Evolutionary conservation across 37 sponge, comb jelly and placozoan species (phyloP).

Genomic region (Axinella damicornis): DNA sequence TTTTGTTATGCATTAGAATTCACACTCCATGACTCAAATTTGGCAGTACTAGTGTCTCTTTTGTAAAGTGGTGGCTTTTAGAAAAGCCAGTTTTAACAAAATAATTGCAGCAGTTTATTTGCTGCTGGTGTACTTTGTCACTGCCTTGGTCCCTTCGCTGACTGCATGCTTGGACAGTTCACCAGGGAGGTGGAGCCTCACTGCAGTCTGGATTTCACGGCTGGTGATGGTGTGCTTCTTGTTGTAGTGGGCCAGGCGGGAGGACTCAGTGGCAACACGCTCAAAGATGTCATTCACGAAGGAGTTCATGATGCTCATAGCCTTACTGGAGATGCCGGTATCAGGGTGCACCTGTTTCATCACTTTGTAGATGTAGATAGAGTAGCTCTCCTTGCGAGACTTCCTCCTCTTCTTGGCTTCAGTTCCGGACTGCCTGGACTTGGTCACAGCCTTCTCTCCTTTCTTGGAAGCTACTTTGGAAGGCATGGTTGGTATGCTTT

Average conservation of each 20-base stretch:
- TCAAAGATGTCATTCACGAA: slow-evolving; percentile 96
- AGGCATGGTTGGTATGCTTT: slow-evolving; percentile 42
- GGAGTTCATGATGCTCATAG: slow-evolving; percentile 99
- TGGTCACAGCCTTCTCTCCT: slow-evolving; percentile 44
- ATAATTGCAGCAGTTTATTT: slow-evolving; percentile 10
- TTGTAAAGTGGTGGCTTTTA: slow-evolving; percentile 68
- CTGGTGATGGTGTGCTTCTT: slow-evolving; percentile 95
- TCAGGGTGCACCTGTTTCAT: slow-evolving; percentile 98
- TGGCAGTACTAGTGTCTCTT: background rate
- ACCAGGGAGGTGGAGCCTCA: slow-evolving; percentile 93
- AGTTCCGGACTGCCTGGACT: slow-evolving; percentile 14
- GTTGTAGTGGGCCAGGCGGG: slow-evolving; percentile 98
- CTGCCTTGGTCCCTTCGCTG: slow-evolving; percentile 95
- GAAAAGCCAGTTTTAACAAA: slow-evolving; percentile 61
- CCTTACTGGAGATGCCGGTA: slow-evolving; percentile 95
- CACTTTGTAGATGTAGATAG: slow-evolving; percentile 98
- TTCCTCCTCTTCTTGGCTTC: slow-evolving; percentile 81
- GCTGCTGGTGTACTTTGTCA: slow-evolving; percentile 70
- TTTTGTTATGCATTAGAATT: too few species aligned
- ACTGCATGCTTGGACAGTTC: slow-evolving; percentile 97
- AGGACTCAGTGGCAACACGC: slow-evolving; percentile 91
- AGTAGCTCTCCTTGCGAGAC: slow-evolving; percentile 89
- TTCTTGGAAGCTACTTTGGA: slow-evolving; percentile 68
- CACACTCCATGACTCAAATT: too few species aligned
- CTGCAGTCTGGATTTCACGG: slow-evolving; percentile 96